These are phyloP conservation scores for Bradypodion ventrale DNA, from an alignment of 2,797 vertebrate species.

Conservation along the genomic window DNA sequence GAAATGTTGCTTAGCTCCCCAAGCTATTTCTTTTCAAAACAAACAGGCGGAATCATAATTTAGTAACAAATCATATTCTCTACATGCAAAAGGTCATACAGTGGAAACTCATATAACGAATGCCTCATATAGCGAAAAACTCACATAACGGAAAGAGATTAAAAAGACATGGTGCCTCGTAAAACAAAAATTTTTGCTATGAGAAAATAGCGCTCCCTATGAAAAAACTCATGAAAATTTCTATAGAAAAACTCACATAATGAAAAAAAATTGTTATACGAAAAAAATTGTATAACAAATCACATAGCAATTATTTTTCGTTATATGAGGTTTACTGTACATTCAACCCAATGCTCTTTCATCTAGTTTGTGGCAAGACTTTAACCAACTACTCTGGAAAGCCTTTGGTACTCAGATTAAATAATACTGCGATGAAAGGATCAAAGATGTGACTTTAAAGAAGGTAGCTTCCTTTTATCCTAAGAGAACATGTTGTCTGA, in stretches of 20 bases:
- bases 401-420: background rate
- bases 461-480: background rate
- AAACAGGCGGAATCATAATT: background rate
- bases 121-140: no score
- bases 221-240: no score
- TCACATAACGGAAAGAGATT: no score
- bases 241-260: no score
- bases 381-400: background rate
- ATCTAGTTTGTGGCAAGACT: background rate
- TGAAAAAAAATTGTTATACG: no score
- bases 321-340: no score
- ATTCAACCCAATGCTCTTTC: background rate
- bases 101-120: no score
- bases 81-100: background rate
- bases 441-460: background rate
- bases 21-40: background rate
- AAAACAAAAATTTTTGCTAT: no score
- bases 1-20: background rate
- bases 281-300: no score
- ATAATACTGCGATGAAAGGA: background rate
- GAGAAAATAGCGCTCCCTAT: no score
- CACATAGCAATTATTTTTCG: no score
- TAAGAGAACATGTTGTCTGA: background rate
- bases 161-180: no score
- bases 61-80: background rate